Percentiles rank a stretch among this genome's conserved stretches.
These are phyloP conservation scores for Nymphalis io DNA, from an alignment of 1,140 invertebrate species.

Conservation along the genomic window DNA sequence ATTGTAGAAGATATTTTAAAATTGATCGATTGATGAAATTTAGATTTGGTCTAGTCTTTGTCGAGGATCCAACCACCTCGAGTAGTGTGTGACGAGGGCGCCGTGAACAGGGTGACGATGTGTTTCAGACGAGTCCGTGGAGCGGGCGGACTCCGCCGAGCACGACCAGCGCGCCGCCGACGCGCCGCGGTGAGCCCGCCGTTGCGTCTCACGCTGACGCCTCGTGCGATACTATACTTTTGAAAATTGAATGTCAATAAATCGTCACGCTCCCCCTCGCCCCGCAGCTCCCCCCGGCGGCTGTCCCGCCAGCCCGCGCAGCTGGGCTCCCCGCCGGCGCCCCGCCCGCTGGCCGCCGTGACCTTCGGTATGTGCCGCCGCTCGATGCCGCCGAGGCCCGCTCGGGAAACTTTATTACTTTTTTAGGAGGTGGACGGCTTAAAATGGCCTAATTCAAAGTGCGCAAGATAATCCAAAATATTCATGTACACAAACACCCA, in stretches of 20 bases:
- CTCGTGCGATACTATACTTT: no score
- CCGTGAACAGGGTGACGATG: constrained; percentile 22
- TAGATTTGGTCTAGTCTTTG: no score
- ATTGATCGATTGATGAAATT: no score
- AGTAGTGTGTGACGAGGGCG: not conserved
- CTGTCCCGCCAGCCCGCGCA: constrained; percentile 86
- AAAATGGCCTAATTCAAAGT: no score
- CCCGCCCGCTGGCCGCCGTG: constrained; percentile 56
- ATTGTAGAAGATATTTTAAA: no score
- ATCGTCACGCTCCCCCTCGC: not conserved
- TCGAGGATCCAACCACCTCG: not conserved
- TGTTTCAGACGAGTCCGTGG: constrained; percentile 60
- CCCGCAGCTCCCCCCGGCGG: constrained; percentile 81
- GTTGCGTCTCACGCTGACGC: no score
- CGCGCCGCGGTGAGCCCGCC: constrained; percentile 8
- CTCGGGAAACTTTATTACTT: no score
- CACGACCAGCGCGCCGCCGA: constrained; percentile 48
- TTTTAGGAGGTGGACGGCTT: no score
- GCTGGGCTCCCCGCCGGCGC: constrained; percentile 82
- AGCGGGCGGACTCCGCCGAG: constrained; percentile 71
- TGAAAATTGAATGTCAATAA: not conserved
- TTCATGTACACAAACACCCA: no score
- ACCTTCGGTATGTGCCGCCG: constrained; percentile 26
- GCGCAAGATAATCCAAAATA: no score
- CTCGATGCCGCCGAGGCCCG: no score